These are phyloP conservation scores for Dolomedes plantarius DNA, from an alignment of 2,888 invertebrate genomes.

Conservation along the genomic window DNA sequence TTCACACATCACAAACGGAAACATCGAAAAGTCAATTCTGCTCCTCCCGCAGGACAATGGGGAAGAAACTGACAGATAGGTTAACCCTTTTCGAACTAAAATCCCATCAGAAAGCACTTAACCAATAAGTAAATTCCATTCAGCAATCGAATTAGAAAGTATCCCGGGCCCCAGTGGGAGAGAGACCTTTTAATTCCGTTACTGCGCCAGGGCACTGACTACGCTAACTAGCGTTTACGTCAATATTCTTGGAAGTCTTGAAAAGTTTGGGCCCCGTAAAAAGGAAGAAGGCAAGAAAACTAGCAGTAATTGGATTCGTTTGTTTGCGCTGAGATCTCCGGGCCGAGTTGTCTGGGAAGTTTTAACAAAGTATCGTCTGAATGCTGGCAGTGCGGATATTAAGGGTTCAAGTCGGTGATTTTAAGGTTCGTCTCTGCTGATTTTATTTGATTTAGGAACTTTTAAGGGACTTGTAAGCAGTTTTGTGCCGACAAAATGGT, in stretches of 20 bases:
- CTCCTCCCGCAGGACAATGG: constrained; percentile 9
- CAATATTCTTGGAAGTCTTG: constrained; percentile 51
- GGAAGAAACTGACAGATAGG: constrained; percentile 19
- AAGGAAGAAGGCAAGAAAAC: constrained; percentile 32
- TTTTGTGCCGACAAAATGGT: not conserved
- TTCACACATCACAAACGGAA: constrained; percentile 13
- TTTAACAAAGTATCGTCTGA: constrained; percentile 28
- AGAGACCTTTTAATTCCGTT: constrained; percentile 57
- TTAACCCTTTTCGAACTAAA: constrained; percentile 33
- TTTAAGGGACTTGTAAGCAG: constrained; percentile 1
- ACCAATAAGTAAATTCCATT: constrained; percentile 69
- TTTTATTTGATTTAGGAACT: not conserved
- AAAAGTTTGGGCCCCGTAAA: constrained; percentile 46
- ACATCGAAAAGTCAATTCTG: constrained; percentile 39
- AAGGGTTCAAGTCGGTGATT: not conserved
- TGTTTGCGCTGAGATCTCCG: constrained; percentile 48
- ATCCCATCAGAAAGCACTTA: constrained; percentile 69
- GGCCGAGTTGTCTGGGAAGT: constrained; percentile 42
- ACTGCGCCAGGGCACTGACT: constrained; percentile 25
- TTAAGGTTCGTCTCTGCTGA: not conserved
- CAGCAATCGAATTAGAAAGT: constrained; percentile 67
- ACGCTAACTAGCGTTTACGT: constrained; percentile 63
- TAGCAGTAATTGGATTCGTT: constrained; percentile 63
- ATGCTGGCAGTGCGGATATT: not conserved
- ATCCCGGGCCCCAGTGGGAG: constrained; percentile 28